phyloP scores from a whole-genome alignment of 2,113 vertebrate genomes.

The Donacobius atricapilla region DNA sequence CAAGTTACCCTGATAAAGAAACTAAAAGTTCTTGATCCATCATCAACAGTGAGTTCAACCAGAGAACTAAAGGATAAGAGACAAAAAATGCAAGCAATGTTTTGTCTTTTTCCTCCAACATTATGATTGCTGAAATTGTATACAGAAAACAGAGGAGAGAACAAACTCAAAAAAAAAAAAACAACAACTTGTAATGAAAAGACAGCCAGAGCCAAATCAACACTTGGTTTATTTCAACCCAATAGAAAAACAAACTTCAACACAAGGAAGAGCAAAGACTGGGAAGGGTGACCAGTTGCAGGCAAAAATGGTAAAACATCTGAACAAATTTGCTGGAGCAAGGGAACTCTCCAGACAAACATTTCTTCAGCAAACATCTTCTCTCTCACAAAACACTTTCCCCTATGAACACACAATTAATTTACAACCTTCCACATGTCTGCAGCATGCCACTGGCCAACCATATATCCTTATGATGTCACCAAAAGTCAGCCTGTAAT shows the following conservation, averaged over 20 bases:
- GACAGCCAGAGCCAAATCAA: neutral
- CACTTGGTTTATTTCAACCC: neutral
- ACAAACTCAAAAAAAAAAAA: neutral
- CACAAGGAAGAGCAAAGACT: neutral
- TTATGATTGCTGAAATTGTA: neutral
- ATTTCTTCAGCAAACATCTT: neutral
- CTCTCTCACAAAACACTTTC: neutral
- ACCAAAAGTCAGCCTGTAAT: neutral
- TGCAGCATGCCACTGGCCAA: neutral
- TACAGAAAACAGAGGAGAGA: neutral
- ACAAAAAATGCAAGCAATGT: neutral
- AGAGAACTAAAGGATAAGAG: neutral
- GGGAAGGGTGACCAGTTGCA: neutral
- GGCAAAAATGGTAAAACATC: neutral
- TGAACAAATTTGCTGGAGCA: neutral
- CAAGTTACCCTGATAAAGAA: neutral
- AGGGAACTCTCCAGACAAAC: neutral
- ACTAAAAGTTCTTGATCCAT: neutral
- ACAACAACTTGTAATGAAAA: neutral
- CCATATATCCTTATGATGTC: rapidly evolving
- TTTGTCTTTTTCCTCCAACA: neutral
- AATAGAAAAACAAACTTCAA: neutral
- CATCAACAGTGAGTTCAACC: neutral
- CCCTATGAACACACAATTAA: neutral
- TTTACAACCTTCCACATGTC: neutral